Evolutionary conservation across 1,140 invertebrate species (phyloP).

Genomic region (Drosophila sechellia): DNA sequence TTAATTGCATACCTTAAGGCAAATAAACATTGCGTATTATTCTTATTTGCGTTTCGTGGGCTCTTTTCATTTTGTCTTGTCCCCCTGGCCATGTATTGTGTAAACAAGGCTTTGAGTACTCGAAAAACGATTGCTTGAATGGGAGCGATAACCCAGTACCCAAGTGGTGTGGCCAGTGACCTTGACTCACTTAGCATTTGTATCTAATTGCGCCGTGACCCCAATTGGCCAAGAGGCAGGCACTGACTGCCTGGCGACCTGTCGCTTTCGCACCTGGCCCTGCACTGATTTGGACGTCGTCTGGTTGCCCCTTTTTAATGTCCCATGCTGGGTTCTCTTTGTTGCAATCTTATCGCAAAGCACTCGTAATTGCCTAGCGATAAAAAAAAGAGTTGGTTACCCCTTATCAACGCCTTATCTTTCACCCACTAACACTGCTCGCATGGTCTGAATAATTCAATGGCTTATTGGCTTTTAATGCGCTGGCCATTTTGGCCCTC

Average conservation of each 20-base stretch:
- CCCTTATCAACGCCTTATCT: constrained; percentile 30
- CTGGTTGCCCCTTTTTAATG: constrained; percentile 35
- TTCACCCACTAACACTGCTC: constrained; percentile 25
- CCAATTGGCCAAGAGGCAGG: not conserved
- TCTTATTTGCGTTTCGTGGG: constrained; percentile 42
- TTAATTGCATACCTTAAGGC: constrained; percentile 61
- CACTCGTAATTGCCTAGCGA: constrained; percentile 55
- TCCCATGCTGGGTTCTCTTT: not conserved
- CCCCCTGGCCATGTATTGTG: not conserved
- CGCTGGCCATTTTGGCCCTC: constrained; percentile 24
- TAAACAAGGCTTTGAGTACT: constrained; percentile 2
- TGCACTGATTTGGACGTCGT: constrained; percentile 56
- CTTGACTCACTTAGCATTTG: constrained; percentile 24
- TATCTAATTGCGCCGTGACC: constrained; percentile 26
- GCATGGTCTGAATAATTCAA: constrained; percentile 62
- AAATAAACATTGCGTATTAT: constrained; percentile 69
- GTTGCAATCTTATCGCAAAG: constrained; percentile 49
- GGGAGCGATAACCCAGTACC: constrained; percentile 1
- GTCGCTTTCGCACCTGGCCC: constrained; percentile 24
- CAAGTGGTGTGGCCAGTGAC: constrained; percentile 4
- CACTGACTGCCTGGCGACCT: constrained; percentile 1
- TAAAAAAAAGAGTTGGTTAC: constrained; percentile 31
- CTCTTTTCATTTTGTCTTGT: constrained; percentile 69
- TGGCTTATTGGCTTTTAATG: constrained; percentile 79
- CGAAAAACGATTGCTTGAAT: constrained; percentile 11